Evolutionary conservation across 2,113 vertebrate genomes (phyloP), one percentile per base, ranked within the genome.

Genomic region (Mixornis gularis): DNA sequence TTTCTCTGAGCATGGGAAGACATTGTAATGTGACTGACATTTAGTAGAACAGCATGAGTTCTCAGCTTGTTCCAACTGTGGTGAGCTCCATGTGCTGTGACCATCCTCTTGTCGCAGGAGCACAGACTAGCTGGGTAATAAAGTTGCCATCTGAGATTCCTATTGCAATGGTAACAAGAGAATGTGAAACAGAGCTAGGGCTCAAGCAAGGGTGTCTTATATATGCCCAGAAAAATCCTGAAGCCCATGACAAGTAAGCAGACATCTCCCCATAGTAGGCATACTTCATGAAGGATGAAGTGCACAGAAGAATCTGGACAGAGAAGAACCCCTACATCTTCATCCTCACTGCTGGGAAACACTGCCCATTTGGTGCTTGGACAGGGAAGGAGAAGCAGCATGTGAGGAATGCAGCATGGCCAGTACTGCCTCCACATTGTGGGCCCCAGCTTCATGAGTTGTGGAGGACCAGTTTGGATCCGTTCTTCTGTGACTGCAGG

Each of bases 401-500:
- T 9, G 46, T 70, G 36, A 94, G 86, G 94, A 96, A 95, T 95
- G 91, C 49, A 25, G 86, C 13, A 17, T 10, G 66, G 84, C 86
- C 84, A 92, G 89, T 69, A 53, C n/a, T 89, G 73, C 78, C 32
- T 46, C 30, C 41, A 72, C 6, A 2, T 29, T n/a, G 38, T 91
- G 84, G 80, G 78, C 66, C 71, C 68, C 34, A 59, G 5, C 78
- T 91, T 77, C 18, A 1, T 6, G 74, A 94, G 71, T 51, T 10
- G 7, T 1, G 0, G 76, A 72, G 53, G 78, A 79, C 63, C 91
- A 63, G 87, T 91, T 87, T 65, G 84, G 84, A 93, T 96, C 89
- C 1, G 13, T 82, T 79, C 93, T 79, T n/a, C 66, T 82, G 81
- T 91, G 68, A 43, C 89, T 92, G 66, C 76, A 64, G 92, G 66